Conservation (phyloP, 2,888 invertebrate species). For the Drepanosiphum platanoidis region DNA sequence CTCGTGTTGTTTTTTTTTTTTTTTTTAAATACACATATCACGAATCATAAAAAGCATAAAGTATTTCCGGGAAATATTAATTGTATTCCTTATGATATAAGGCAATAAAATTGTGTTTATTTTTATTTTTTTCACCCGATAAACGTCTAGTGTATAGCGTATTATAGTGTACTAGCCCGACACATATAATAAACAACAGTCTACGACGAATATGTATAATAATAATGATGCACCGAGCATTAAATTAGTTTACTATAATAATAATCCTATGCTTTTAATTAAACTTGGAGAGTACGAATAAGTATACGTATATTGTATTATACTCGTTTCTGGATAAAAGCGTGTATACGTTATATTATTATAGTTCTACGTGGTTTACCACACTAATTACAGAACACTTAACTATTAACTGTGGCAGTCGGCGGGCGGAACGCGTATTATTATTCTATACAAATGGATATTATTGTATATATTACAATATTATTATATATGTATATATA, state of each 20-base stretch:
- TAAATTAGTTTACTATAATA: neutral
- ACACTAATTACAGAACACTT: neutral
- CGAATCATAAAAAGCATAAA: constrained; percentile 34
- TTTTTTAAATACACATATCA: neutral
- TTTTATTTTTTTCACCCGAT: constrained; percentile 8
- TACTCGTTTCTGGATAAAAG: neutral
- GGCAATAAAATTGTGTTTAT: constrained; percentile 7
- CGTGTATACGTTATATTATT: neutral
- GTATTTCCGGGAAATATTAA: constrained; percentile 41
- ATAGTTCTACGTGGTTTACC: constrained; percentile 20
- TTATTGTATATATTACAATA: neutral
- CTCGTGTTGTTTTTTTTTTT: constrained; percentile 6
- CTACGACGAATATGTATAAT: neutral
- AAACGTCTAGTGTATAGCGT: too few relatives aligned
- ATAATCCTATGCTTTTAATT: neutral
- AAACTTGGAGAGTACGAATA: neutral
- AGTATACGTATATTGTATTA: neutral
- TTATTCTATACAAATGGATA: neutral
- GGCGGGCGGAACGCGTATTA: neutral
- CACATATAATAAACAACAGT: neutral
- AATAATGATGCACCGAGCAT: neutral
- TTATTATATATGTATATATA: neutral
- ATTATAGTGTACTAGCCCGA: too few relatives aligned
- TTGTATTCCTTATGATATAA: neutral
- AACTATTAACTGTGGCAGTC: neutral